These are phyloP conservation scores for Rhagium mordax DNA, from an alignment of 2,888 invertebrate species.

Conservation along the genomic window DNA sequence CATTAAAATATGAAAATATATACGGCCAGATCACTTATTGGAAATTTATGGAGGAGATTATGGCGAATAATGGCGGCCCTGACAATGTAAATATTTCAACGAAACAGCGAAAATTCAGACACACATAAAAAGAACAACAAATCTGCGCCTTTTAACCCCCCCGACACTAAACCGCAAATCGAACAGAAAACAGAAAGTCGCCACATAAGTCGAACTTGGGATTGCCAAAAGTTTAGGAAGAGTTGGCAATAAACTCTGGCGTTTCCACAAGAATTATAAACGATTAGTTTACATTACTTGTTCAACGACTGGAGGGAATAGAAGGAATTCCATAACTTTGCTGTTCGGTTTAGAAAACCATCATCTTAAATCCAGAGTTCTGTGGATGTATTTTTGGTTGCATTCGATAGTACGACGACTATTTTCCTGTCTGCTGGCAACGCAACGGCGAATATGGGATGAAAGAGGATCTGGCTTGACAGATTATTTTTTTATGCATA, in stretches of 20 bases:
- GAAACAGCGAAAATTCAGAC: background rate
- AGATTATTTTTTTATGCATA: background rate
- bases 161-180: background rate
- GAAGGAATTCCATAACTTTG: too few relatives aligned
- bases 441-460: too few relatives aligned
- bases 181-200: background rate
- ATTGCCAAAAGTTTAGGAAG: background rate
- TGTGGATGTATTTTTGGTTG: too few relatives aligned
- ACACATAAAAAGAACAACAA: background rate
- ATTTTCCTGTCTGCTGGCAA: too few relatives aligned
- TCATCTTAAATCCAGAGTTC: too few relatives aligned
- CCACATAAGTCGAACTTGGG: background rate
- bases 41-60: conserved; percentile 17
- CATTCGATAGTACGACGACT: too few relatives aligned
- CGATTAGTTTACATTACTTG: background rate
- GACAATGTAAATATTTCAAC: conserved; percentile 1
- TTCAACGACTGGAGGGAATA: too few relatives aligned
- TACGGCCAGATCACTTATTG: conserved; percentile 9
- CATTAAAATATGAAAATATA: conserved; percentile 28
- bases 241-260: background rate
- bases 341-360: too few relatives aligned
- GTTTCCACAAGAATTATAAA: background rate
- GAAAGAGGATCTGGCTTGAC: background rate
- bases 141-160: background rate
- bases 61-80: background rate